Evolutionary conservation across 2,797 vertebrate species (phyloP).

Genomic region (Anomalospiza imberbis): DNA sequence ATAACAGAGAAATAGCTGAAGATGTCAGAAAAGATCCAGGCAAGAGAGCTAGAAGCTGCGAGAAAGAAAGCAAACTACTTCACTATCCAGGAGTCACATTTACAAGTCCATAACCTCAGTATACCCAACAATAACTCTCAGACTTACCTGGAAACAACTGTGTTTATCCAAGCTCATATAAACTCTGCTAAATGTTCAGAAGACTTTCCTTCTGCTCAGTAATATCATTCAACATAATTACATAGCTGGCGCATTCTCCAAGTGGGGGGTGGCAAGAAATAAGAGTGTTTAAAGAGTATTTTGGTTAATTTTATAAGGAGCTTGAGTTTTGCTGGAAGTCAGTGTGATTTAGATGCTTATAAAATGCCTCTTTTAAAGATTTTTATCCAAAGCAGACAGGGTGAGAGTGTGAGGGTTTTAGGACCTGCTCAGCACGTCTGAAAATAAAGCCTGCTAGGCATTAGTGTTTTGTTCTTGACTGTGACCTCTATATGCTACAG

Average conservation of each 20-base stretch:
- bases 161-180: not conserved
- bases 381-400: not conserved
- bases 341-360: not conserved
- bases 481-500: not conserved
- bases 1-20: not conserved
- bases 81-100: not conserved
- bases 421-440: not conserved
- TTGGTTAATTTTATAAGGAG: not conserved
- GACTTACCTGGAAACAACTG: not conserved
- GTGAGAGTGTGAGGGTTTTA: not conserved
- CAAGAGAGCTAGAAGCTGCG: not conserved
- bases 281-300: not conserved
- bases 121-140: not conserved
- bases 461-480: not conserved
- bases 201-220: not conserved
- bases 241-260: not conserved
- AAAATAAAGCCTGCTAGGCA: not conserved
- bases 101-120: not conserved
- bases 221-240: not conserved
- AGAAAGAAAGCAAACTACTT: not conserved
- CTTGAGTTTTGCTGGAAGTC: not conserved
- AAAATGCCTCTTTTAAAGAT: not conserved
- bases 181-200: not conserved
- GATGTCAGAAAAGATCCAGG: not conserved
- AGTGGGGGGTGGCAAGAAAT: rapidly evolving